A percentile compares a stretch with the other conserved stretches of the same genome.
Conservation (phyloP, 2,797 vertebrate species). For the Sebastes steindachneri region DNA sequence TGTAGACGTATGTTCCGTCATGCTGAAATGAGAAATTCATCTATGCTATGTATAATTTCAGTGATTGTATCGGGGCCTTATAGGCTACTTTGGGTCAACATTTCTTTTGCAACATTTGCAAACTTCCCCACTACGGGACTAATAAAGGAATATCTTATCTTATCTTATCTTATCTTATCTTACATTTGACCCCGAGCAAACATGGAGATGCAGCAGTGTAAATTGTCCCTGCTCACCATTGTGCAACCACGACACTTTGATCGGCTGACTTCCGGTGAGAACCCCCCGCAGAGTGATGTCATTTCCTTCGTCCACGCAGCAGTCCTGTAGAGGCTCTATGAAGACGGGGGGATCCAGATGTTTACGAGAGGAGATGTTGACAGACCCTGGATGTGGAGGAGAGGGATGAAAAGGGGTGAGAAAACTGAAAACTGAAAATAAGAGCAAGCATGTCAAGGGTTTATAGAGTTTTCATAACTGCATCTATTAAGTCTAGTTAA, state of each 20-base stretch:
- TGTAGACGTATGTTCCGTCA: background rate
- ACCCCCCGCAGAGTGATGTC: constrained; percentile 72
- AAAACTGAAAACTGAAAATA: background rate
- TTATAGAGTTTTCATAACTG: background rate
- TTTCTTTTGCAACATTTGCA: background rate
- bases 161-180: too few species aligned
- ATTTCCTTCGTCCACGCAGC: constrained; percentile 76
- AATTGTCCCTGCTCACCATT: constrained; percentile 76
- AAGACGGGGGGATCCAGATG: constrained; percentile 68
- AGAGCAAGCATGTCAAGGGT: background rate
- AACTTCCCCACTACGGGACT: too few species aligned
- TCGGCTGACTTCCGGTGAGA: constrained; percentile 75
- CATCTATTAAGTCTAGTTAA: background rate
- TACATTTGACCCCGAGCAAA: background rate
- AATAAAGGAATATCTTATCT: too few species aligned
- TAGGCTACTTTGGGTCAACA: background rate
- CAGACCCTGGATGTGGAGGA: constrained; percentile 27
- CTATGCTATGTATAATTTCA: background rate
- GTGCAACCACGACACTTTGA: constrained; percentile 81
- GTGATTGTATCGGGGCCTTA: background rate
- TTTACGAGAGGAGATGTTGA: background rate
- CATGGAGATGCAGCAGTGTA: background rate
- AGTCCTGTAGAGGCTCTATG: constrained; percentile 70
- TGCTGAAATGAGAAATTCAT: background rate
- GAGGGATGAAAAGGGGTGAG: background rate